Base-by-base conservation (phyloP, 2,113 vertebrate genomes). In the Eolophus roseicapilla region DNA sequence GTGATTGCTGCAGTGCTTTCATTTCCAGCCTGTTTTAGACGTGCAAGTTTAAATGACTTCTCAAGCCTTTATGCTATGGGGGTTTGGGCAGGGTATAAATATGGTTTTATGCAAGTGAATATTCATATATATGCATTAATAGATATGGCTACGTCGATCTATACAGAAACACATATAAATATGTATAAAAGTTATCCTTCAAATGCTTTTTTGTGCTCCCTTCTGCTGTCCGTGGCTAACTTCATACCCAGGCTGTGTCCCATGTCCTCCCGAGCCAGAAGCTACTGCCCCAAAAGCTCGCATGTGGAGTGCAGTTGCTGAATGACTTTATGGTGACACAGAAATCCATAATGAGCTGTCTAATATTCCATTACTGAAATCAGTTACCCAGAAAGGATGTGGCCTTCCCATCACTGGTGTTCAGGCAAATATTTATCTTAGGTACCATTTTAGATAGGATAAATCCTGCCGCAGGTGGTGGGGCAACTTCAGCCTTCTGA, bases 91-190 rank as follows among this genome's bases (percentile, higher is more conserved):
- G 37, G 3, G 11, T 7, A 10, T 33, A 73, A 75, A 60, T 55
- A 20, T 2, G 3, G 0, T 55, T 71, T 79, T 33, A 7, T 46
- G 4, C 1, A 15, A 14, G 7, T 33, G 10, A 31, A 7, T 37
- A 63, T 57, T 41, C 18, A 43, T 35, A 13, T 18, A 9, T 68
- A 4, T 75, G 15, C 29, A 50, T 60, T 71, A 78, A 84, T 27
- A 74, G 49, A 4, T 35, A 49, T 0, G 3, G 27, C 16, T 33
- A 2, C 13, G 28, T n/a, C 47, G 53, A 59, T 24, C 63, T 18
- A n/a, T 28, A 25, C 6, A n/a, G 21, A 7, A 47, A 27, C 8
- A 74, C 17, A 6, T 24, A 46, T 13, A 77, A 74, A 62, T 33
- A 19, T 1, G 7, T 3, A 17, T 2, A 8, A 11, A 27, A 68